These are phyloP conservation scores for Pterocles orientalis DNA, from an alignment of 2,113 vertebrate species.

Conservation along the genomic window DNA sequence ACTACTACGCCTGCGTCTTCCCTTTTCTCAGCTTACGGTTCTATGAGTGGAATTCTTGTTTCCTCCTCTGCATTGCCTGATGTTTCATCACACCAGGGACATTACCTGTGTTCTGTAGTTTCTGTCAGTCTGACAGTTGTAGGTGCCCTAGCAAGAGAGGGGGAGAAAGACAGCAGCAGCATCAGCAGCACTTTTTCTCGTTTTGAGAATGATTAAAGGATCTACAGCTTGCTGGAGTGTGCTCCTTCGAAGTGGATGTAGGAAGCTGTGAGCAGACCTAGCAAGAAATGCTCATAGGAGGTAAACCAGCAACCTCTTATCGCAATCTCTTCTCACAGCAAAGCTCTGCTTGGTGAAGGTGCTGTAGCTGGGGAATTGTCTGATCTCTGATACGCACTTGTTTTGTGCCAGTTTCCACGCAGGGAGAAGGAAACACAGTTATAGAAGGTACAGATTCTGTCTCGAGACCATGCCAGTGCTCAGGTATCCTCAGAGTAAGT, in stretches of 20 bases:
- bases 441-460: not conserved
- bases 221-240: not conserved
- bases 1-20: not conserved
- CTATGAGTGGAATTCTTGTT: not conserved
- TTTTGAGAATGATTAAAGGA: not conserved
- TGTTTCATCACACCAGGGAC: not conserved
- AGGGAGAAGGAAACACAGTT: not conserved
- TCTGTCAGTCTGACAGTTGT: not conserved
- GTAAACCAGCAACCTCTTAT: not conserved
- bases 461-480: not conserved
- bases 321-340: not conserved
- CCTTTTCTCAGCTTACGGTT: not conserved
- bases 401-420: not conserved
- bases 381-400: not conserved
- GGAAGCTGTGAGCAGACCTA: not conserved
- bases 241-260: not conserved
- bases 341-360: not conserved
- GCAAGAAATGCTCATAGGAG: not conserved
- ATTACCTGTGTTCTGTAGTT: not conserved
- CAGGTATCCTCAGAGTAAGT: not conserved
- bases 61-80: not conserved
- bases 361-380: not conserved
- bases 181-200: not conserved
- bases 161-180: not conserved
- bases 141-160: not conserved